Evolutionary conservation across 2,113 vertebrate genomes (phyloP).

Genomic region (Salvelinus sp.): DNA sequence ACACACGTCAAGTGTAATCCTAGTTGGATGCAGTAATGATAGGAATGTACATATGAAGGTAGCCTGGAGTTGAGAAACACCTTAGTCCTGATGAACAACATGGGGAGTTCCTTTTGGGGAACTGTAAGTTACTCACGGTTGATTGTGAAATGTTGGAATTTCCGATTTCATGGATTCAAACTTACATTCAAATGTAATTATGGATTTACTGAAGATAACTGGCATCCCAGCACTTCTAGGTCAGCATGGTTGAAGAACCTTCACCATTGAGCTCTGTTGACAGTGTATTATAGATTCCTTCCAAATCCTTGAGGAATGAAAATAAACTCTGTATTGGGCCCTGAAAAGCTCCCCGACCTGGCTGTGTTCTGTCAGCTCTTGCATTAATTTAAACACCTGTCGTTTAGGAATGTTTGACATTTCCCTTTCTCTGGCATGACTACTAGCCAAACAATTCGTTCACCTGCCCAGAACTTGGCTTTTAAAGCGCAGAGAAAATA

Average conservation of each 20-base stretch:
- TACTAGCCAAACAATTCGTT: slow-evolving; percentile 63
- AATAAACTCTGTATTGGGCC: slow-evolving; percentile 2
- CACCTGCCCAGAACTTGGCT: slow-evolving; percentile 63
- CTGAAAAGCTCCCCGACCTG: slow-evolving; percentile 4
- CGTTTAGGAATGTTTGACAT: slow-evolving; percentile 76
- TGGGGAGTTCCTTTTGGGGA: neutral
- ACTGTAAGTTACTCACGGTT: neutral
- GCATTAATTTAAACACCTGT: slow-evolving; percentile 80
- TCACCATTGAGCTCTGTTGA: slow-evolving; percentile 19
- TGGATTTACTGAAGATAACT: neutral
- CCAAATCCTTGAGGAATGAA: slow-evolving; percentile 11
- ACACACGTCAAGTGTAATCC: neutral
- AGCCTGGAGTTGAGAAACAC: neutral
- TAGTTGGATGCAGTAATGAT: slow-evolving; percentile 2
- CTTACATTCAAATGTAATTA: neutral
- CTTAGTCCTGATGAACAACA: neutral
- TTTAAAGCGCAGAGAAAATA: slow-evolving; percentile 27
- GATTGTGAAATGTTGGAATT: neutral
- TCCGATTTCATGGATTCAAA: neutral
- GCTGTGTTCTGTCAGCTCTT: slow-evolving; percentile 37
- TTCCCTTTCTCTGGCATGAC: slow-evolving; percentile 48
- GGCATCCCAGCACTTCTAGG: neutral
- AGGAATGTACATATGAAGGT: slow-evolving; percentile 1
- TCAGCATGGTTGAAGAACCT: neutral
- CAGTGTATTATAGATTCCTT: slow-evolving; percentile 10